Percentiles rank a stretch among this genome's conserved stretches.
Conservation (phyloP, 1,140 invertebrate species). For the Diuraphis noxia region DNA sequence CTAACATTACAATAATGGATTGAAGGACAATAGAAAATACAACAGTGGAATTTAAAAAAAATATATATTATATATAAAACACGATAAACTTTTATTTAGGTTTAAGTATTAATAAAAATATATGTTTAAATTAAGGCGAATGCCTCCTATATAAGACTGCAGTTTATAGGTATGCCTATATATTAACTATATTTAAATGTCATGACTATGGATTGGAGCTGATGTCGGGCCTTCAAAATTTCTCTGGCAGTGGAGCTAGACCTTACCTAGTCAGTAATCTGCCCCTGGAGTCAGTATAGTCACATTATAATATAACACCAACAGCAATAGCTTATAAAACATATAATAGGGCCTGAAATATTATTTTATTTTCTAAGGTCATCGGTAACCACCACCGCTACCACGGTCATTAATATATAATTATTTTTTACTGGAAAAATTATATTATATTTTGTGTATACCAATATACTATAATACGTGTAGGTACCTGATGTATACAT, state of each 20-base stretch:
- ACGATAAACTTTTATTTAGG: neutral
- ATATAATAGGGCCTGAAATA: neutral
- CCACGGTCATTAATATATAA: neutral
- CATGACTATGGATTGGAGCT: neutral
- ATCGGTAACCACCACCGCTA: neutral
- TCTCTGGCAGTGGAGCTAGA: neutral
- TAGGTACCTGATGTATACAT: neutral
- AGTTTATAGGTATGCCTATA: neutral
- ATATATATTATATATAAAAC: neutral
- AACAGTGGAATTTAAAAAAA: too few relatives aligned
- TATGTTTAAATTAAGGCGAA: too few relatives aligned
- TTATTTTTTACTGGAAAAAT: neutral
- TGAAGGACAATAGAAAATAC: too few relatives aligned
- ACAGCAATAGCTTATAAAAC: neutral
- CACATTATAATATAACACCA: neutral
- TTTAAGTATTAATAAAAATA: neutral
- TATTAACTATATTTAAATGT: too few relatives aligned
- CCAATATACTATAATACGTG: neutral
- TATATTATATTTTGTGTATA: neutral
- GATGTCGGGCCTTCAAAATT: neutral
- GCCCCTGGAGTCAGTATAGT: neutral
- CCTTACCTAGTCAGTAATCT: neutral
- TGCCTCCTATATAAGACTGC: too few relatives aligned
- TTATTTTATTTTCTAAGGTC: slow-evolving; percentile 5
- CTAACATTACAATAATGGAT: too few relatives aligned